Evolutionary conservation across 2,797 vertebrate species (phyloP), one percentile per base, ranked within the genome.

Genomic region (Falco peregrinus): DNA sequence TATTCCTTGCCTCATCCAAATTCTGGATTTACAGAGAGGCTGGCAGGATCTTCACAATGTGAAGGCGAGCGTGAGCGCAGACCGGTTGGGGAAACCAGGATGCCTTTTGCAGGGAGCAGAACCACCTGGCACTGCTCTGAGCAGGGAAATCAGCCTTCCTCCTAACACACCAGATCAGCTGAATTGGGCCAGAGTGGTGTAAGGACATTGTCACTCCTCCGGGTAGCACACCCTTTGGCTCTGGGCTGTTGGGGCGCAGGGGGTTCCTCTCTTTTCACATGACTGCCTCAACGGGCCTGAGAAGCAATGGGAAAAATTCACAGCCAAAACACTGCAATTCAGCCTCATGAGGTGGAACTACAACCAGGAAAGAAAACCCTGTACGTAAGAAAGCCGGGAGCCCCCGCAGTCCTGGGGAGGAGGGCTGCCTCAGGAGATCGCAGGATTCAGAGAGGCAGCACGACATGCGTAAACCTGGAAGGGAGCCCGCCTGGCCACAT

Each of bases 51-150:
- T 84, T 80, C 33, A 43, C 24, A 31, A 39, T 12, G 6, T 28
- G 29, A 85, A 65, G 37, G 37, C 1, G 3, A 82, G 31, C 1
- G 9, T 35, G 35, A 82, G 35, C 5, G 16, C 50, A 75, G 57
- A 59, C 8, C 7, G 1, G 39, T 1, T 5, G 48, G 64, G 20
- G 35, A 71, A 76, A 53, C 8, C 69, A 81, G 21, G 56, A 50
- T 17, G 29, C 45, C 31, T 83, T 51, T 64, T 45, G 33, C 2
- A 3, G 16, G 13, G 22, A 86, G n/a, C 14, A 90, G 37, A 73
- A 80, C 39, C 19, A 53, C 2, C 8, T 2, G 1, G 4, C 47
- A 17, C 11, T 0, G 1, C 22, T 56, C 21, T 50, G 14, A 43
- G 39, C 1, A 1, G 28, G n/a, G 25, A 76, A 69, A 54, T 47